Evolutionary conservation across 2,888 invertebrate species (phyloP), one percentile per base, ranked within the genome.

Genomic region (Tiliacea citrago): DNA sequence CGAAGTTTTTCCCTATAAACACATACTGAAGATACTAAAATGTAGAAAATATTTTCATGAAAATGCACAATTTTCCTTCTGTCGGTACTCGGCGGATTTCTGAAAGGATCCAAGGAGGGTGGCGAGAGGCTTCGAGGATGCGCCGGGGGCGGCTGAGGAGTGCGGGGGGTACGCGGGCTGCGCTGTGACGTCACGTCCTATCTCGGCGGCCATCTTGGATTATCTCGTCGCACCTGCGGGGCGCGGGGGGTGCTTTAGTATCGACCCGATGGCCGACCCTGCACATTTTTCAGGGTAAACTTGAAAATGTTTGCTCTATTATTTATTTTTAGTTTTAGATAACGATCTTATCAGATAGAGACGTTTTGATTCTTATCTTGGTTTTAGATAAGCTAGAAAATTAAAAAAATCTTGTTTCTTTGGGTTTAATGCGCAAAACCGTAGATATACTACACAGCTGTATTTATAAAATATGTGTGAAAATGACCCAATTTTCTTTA

Each of bases 181-280:
- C 92, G 93, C 93, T 94, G 96, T 96, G 96, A 96, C 96, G 96
- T 96, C 96, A 96, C 95, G 96, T 96, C 96, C 96, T 96, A 96
- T 96, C 96, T 96, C 94, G 96, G 96, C 96, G 95, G 96, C 96
- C 96, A 96, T 96, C 96, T 96, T 96, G 96, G 96, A 96, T 96
- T 96, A 96, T 96, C 96, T 96, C 96, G 96, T 96, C 95, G 96
- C 96, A 96, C 96, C 96, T 96, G 96, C 93, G 96, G 95, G 95
- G 92, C 83, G 94, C 90, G 94, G 94, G 93, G 94, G 85, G 82
- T 68, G 63, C 80, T 88, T 86, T 92, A 90, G 92, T 96, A 96
- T 96, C 96, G 96, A 96, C 94, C 95, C 94, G 91, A 89, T 89
- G 90, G 90, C 90, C 92, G 90, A 88, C 92, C 92, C 92, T 93